Base-by-base conservation (phyloP, 2,888 invertebrate genomes). In the Chesias legatella region DNA sequence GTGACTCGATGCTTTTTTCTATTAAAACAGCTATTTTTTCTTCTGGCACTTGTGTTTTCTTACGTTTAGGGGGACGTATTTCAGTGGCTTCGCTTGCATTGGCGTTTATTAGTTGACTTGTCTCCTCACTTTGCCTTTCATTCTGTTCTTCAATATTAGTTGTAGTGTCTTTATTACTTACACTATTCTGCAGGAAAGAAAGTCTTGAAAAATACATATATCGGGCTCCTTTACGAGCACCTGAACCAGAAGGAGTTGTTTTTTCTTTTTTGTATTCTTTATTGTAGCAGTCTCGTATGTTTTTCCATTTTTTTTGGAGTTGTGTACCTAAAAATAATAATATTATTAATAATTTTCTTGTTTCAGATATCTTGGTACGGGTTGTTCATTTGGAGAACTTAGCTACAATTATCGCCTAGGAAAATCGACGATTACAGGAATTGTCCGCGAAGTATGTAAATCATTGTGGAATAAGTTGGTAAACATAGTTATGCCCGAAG, bases 171-270 rank as follows among this genome's bases (percentile, higher is more conserved):
- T 56, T 56, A 38, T 53, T 53, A 46, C 34, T 43, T 44, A 60
- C 51, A 43, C 38, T 53, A 26, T 57, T 63, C 48, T 53, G 52
- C 37, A 61, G 54, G 48, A 66, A 65, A 48, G 53, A 48, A 32
- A 64, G 40, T 48, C 56, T 44, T 50, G 48, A 46, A 52, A 60
- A 57, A 53, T 58, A 63, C 43, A 63, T 48, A 51, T 64, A 58
- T 42, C 43, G 51, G 39, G 57, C 34, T 48, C 41, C 47, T 53
- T 52, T 52, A 42, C 45, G 42, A 30, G 48, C 55, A 49, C 56
- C 53, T 41, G 43, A 41, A 35, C 37, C 35, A 33, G 54, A 53
- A 48, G 56, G 52, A 50, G 38, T 50, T 36, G 47, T 57, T 47
- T 43, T n/a, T n/a, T n/a, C 51, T 51, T 57, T 50, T 47, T 42